A percentile compares a stretch with the other conserved stretches of the same genome.
Evolutionary conservation across 2,888 invertebrate genomes (phyloP).

Genomic region (Cinara cedri): DNA sequence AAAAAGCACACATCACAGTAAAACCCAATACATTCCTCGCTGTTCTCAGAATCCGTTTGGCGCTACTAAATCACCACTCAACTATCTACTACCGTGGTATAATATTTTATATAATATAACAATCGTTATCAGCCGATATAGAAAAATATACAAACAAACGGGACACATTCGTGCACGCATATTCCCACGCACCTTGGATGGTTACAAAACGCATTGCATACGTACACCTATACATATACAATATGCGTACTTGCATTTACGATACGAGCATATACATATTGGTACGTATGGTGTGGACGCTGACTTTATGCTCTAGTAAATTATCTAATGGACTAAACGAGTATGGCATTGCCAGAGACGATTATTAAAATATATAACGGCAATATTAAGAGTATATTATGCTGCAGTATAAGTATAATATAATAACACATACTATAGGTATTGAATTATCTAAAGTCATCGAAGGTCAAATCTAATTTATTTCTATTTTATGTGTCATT

Average conservation of each 20-base stretch:
- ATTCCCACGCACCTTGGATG: slow-evolving; percentile 22
- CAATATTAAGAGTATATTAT: too few relatives aligned
- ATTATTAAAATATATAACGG: neutral
- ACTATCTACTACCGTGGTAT: too few relatives aligned
- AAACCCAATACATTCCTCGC: too few relatives aligned
- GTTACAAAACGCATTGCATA: neutral
- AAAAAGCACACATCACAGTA: too few relatives aligned
- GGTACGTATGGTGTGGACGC: neutral
- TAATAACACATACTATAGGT: neutral
- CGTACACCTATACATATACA: neutral
- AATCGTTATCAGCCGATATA: too few relatives aligned
- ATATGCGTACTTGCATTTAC: too few relatives aligned
- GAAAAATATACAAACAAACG: neutral
- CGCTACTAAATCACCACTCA: too few relatives aligned
- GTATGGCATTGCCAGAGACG: neutral
- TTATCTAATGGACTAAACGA: neutral
- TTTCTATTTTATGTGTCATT: slow-evolving; percentile 2
- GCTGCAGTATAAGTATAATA: neutral
- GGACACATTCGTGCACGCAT: neutral
- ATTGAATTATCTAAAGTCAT: neutral
- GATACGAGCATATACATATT: too few relatives aligned
- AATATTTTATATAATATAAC: too few relatives aligned
- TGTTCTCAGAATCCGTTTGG: too few relatives aligned
- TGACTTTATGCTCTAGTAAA: neutral
- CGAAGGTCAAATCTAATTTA: neutral